Percentiles rank a stretch among this genome's conserved stretches.
Conservation (phyloP, 2,888 invertebrate genomes). For the Drosophila neutralis region DNA sequence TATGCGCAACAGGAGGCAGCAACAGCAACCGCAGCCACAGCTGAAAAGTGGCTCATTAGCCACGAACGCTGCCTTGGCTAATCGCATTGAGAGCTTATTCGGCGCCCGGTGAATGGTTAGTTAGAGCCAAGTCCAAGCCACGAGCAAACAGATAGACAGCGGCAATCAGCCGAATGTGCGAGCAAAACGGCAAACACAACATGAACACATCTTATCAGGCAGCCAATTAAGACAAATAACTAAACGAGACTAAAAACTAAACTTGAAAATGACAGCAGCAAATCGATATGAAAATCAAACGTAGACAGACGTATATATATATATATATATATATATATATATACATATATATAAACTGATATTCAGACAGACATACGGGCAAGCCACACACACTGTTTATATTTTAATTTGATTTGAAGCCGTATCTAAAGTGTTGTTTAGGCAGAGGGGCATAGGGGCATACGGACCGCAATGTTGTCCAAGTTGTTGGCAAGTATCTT, state of each 20-base stretch:
- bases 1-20: slow-evolving; percentile 53
- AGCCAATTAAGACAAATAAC: slow-evolving; percentile 78
- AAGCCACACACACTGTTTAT: slow-evolving; percentile 47
- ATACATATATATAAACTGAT: slow-evolving; percentile 2
- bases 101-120: slow-evolving; percentile 46
- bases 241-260: slow-evolving; percentile 47
- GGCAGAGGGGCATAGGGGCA: background rate
- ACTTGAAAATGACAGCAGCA: slow-evolving; percentile 63
- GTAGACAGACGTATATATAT: slow-evolving; percentile 7
- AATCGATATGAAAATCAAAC: slow-evolving; percentile 71
- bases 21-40: slow-evolving; percentile 7
- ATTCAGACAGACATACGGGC: slow-evolving; percentile 37
- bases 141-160: background rate
- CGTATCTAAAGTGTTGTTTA: background rate
- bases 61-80: slow-evolving; percentile 35
- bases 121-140: slow-evolving; percentile 3
- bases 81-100: slow-evolving; percentile 39
- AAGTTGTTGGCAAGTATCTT: slow-evolving; percentile 10
- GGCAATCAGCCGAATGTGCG: slow-evolving; percentile 39
- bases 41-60: slow-evolving; percentile 55
- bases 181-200: slow-evolving; percentile 58
- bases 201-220: slow-evolving; percentile 76
- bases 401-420: slow-evolving; percentile 72
- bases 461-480: slow-evolving; percentile 1
- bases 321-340: background rate